A percentile compares a stretch with the other conserved stretches of the same genome.
Conservation (phyloP, 2,113 vertebrate species). For the Thomomys bottae region DNA sequence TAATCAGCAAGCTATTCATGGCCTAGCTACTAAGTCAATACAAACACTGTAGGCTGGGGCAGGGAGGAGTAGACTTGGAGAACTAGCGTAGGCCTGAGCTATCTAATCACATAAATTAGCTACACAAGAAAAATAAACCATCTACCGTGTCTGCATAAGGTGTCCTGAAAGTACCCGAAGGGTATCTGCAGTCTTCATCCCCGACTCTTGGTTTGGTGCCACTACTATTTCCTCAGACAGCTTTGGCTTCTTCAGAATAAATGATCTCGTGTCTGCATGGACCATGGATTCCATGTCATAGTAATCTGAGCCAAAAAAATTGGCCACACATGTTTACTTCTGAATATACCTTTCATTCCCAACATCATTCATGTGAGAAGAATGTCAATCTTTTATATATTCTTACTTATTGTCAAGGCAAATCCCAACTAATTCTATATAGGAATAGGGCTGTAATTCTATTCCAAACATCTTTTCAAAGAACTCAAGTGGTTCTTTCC, state of each 20-base stretch:
- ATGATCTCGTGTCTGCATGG: slow-evolving; percentile 93
- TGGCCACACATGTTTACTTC: slow-evolving; percentile 73
- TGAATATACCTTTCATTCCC: slow-evolving; percentile 72
- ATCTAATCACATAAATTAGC: slow-evolving; percentile 64
- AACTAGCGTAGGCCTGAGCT: not conserved
- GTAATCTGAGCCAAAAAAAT: slow-evolving; percentile 85
- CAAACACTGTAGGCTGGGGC: not conserved
- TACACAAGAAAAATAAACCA: slow-evolving; percentile 77
- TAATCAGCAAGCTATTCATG: not conserved
- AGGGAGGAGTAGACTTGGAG: not conserved
- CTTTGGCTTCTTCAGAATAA: slow-evolving; percentile 94
- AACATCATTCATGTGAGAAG: slow-evolving; percentile 75
- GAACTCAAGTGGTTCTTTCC: not conserved
- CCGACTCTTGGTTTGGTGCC: slow-evolving; percentile 83
- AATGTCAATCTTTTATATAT: slow-evolving; percentile 61
- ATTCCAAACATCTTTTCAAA: slow-evolving; percentile 21
- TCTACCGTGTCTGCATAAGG: slow-evolving; percentile 91
- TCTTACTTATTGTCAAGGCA: slow-evolving; percentile 60
- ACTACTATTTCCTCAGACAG: slow-evolving; percentile 86
- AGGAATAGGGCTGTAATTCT: slow-evolving; percentile 5
- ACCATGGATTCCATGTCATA: slow-evolving; percentile 87
- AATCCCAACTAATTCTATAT: slow-evolving; percentile 25
- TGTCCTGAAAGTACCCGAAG: slow-evolving; percentile 86
- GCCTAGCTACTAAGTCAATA: not conserved
- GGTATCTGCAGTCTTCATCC: slow-evolving; percentile 82